Evolutionary conservation across 2,888 invertebrate species (phyloP), one percentile per base, ranked within the genome.

Genomic region (Candidula unifasciata): DNA sequence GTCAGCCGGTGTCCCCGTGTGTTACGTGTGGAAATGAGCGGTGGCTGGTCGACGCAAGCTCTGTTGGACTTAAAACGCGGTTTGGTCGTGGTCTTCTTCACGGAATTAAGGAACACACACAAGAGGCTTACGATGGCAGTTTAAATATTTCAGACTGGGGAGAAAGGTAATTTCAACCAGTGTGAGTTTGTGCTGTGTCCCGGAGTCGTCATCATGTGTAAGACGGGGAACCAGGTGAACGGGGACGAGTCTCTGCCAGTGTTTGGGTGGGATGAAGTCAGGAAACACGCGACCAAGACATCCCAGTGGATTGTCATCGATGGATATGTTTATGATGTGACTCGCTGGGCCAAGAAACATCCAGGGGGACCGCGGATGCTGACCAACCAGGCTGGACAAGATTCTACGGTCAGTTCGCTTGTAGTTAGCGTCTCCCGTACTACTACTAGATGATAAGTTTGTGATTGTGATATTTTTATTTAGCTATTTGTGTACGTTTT

Each of bases 291-390:
- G 44, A 88, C 86, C n/a, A 86, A 86, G 66, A 86, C 88, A 24
- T 92, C 92, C 87, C 80, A 83, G 27, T 93, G 93, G 93, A 83
- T 93, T 13, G 92, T 93, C 10, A 89, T 93, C 16, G 88, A 92
- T 21, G 88, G 89, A 21, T 82, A 88, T 64, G 91, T 93, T 37
- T 93, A 93, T 81, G 90, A 93, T 86, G 89, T 93, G 33, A 90
- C 91, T 6, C 86, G 87, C 35, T 93, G 91, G 89, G 79, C 88
- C 57, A 88, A 88, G 73, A 91, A 89, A 86, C 93, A 93, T 82
- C 93, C 93, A 3, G 93, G 93, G 10, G 93, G 93, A 10, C 89
- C 89, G 6, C 84, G 89, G 37, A 88, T 93, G 64, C 87, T 93
- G 60, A 88, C 89, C 6, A 90, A 91, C 52, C 92, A 91, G 79